phyloP scores from a whole-genome alignment of 2,113 vertebrate genomes.

The Phalacrocorax carbo region DNA sequence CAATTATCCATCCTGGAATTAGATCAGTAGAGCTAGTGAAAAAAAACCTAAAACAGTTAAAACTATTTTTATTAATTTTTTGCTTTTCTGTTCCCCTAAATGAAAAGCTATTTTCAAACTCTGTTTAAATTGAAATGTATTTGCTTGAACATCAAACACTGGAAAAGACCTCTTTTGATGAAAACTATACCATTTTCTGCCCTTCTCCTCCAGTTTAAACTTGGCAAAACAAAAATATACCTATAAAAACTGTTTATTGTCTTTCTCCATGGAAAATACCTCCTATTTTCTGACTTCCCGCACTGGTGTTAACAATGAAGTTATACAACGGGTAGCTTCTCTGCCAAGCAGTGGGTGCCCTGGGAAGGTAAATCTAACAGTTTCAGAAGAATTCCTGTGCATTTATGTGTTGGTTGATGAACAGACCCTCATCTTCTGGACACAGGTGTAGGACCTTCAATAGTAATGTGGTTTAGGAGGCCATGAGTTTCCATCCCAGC shows the following conservation, averaged over 20 bases:
- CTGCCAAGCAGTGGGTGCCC: neutral
- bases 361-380: neutral
- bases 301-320: neutral
- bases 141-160: neutral
- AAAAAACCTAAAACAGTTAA: neutral
- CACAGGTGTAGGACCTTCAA: neutral
- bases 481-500: neutral
- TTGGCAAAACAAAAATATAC: neutral
- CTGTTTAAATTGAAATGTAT: neutral
- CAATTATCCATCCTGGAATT: slow-evolving; percentile 55
- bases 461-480: neutral
- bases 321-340: neutral
- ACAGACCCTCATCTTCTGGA: neutral
- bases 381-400: neutral
- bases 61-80: neutral
- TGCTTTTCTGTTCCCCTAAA: neutral
- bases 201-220: neutral
- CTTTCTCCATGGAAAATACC: neutral
- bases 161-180: neutral
- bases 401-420: neutral
- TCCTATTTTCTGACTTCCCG: neutral
- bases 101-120: slow-evolving; percentile 8
- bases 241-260: neutral
- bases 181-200: neutral
- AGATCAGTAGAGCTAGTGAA: slow-evolving; percentile 19